Evolutionary conservation across 1,140 invertebrate genomes (phyloP), one percentile per base, ranked within the genome.

Genomic region (Triops longicaudatus): DNA sequence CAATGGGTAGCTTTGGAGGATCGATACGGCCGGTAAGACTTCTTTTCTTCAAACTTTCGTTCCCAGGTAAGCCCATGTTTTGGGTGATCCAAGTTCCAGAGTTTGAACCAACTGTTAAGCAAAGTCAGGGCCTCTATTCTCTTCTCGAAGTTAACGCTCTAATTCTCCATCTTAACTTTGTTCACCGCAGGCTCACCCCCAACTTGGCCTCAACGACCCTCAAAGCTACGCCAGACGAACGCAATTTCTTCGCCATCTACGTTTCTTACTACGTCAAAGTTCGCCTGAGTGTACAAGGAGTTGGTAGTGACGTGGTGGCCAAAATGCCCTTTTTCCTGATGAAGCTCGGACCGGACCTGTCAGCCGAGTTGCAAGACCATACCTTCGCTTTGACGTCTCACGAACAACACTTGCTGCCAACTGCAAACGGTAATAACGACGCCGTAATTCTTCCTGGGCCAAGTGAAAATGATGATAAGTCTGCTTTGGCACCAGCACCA

Each of bases 201-300:
- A 75, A 77, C 22, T 44, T 78, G 27, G 77, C 77, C 0, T 75
- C 77, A 26, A 78, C 77, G 26, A 78, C 77, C 10, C 42, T 78
- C n/a, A 78, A 78, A 43, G 63, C 74, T 7, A 41, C 26, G 4
- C 73, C 77, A 10, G 72, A 41, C 44, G 74, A 93, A 76, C 86
- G 92, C 75, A 94, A 94, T 81, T 91, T 94, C 1, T 95, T 94
- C 81, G 93, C 93, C 74, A 95, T 95, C 79, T 94, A 94, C 82
- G 93, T 95, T 6, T 93, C 91, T 0, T 95, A 95, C 82, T 95
- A 95, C 80, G 92, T 94, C 0, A 94, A 95, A 88, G 91, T 88
- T 80, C 80, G 79, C 14, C 5, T 93, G 0, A 84, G 91, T 4
- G 86, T 93, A 1, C 91, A 91, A 63, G 87, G 90, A 2, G 93